These are phyloP conservation scores for Urocynchramus pylzowi DNA, from an alignment of 2,113 vertebrate genomes.

Conservation along the genomic window DNA sequence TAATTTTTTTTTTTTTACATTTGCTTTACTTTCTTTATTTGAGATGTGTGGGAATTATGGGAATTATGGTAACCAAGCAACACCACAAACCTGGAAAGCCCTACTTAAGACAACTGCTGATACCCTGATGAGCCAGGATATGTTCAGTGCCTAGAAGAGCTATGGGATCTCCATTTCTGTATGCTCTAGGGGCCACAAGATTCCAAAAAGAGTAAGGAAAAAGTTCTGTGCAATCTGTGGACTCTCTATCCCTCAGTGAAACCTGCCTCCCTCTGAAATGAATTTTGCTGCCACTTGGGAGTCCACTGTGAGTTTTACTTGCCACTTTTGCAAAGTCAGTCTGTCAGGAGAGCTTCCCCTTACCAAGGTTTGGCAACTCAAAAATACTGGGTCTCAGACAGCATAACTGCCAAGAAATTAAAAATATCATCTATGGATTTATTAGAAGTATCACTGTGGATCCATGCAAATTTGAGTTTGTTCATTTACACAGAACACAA, in stretches of 20 bases:
- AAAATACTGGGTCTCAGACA: background rate
- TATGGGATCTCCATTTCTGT: background rate
- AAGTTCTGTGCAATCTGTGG: background rate
- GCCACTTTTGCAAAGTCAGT: background rate
- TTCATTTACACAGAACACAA: background rate
- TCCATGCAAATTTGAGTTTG: background rate
- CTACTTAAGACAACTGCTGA: constrained; percentile 44
- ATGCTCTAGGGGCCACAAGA: background rate
- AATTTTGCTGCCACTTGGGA: constrained; percentile 12
- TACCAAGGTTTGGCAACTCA: background rate
- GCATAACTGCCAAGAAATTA: background rate
- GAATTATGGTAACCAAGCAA: constrained; percentile 64
- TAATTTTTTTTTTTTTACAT: background rate
- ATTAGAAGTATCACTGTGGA: constrained; percentile 24
- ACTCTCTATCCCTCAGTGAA: background rate
- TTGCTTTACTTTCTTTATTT: constrained; percentile 47
- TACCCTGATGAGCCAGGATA: constrained; percentile 36
- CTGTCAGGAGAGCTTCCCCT: background rate
- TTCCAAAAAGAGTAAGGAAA: constrained; percentile 1
- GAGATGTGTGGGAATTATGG: constrained; percentile 36
- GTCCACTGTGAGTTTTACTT: background rate
- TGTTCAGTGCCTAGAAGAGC: background rate
- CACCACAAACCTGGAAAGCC: constrained; percentile 33
- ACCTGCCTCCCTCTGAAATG: background rate
- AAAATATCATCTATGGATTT: constrained; percentile 3